A percentile compares a stretch with the other conserved stretches of the same genome.
These are phyloP conservation scores for Listrodromus nycthemerus DNA, from an alignment of 2,888 invertebrate genomes.

Conservation along the genomic window DNA sequence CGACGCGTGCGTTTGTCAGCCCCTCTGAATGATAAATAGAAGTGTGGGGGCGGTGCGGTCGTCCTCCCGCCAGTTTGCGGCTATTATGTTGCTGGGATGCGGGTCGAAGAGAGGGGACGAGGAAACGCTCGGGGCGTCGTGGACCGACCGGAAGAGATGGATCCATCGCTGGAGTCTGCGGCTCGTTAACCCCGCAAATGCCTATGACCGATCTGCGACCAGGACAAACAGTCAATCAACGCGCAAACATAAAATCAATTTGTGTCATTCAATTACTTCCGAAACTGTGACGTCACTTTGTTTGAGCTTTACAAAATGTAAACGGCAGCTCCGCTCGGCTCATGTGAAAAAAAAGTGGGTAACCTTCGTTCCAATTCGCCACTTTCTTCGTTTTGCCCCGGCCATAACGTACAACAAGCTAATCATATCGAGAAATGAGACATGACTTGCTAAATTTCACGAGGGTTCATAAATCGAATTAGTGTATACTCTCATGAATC, in stretches of 20 bases:
- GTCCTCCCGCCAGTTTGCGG: constrained; percentile 56
- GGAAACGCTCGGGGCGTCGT: constrained; percentile 63
- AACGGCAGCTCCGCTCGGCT: no score
- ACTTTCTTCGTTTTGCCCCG: no score
- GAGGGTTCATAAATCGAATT: constrained; percentile 76
- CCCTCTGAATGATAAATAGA: constrained; percentile 66
- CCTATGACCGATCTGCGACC: not conserved
- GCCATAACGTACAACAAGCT: not conserved
- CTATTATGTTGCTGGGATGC: constrained; percentile 65
- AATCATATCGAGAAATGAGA: constrained; percentile 64
- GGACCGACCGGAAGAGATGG: constrained; percentile 73
- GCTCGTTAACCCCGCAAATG: constrained; percentile 6
- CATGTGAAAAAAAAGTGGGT: no score
- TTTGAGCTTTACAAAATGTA: no score
- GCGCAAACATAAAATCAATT: not conserved
- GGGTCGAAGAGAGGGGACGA: constrained; percentile 4
- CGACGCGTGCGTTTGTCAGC: constrained; percentile 68
- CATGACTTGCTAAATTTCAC: constrained; percentile 74
- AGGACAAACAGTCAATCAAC: not conserved
- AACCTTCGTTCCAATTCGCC: not conserved
- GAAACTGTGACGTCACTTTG: no score
- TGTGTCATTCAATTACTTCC: not conserved
- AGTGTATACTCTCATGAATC: constrained; percentile 74
- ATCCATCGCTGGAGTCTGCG: constrained; percentile 24
- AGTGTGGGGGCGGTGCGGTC: constrained; percentile 39